These are phyloP conservation scores for Calosoma granatense DNA, from an alignment of 1,140 invertebrate species.

Conservation along the genomic window DNA sequence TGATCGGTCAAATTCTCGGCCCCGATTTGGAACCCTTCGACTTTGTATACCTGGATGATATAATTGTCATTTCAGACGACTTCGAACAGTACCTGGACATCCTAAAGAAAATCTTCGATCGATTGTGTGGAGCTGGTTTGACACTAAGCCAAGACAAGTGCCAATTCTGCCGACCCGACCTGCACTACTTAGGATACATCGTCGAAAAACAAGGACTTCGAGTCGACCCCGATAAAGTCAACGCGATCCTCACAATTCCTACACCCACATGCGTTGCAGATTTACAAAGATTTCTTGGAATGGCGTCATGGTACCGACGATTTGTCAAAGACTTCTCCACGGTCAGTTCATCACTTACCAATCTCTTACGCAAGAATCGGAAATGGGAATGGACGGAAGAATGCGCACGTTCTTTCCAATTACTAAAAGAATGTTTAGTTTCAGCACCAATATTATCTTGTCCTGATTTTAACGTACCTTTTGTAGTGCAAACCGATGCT, in stretches of 20 bases:
- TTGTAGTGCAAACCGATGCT: slow-evolving; percentile 22
- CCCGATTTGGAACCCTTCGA: slow-evolving; percentile 18
- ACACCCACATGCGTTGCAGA: slow-evolving; percentile 29
- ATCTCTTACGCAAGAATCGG: slow-evolving; percentile 16
- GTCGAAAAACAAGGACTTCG: slow-evolving; percentile 27
- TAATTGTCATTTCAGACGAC: slow-evolving; percentile 18
- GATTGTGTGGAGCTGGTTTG: slow-evolving; percentile 21
- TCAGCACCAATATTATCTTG: slow-evolving; percentile 18
- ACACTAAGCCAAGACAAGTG: slow-evolving; percentile 29
- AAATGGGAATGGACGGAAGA: slow-evolving; percentile 13
- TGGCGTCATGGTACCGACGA: slow-evolving; percentile 30
- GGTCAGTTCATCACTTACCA: slow-evolving; percentile 23
- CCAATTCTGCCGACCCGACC: slow-evolving; percentile 23
- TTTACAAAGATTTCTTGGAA: slow-evolving; percentile 35
- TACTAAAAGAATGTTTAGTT: slow-evolving; percentile 14
- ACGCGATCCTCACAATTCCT: slow-evolving; percentile 22
- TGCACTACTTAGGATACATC: slow-evolving; percentile 29
- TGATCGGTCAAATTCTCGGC: slow-evolving; percentile 26
- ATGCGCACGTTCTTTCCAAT: slow-evolving; percentile 13
- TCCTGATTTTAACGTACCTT: slow-evolving; percentile 20
- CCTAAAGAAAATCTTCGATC: slow-evolving; percentile 21
- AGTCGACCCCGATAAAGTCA: slow-evolving; percentile 34
- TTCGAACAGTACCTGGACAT: slow-evolving; percentile 21
- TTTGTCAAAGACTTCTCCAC: slow-evolving; percentile 30
- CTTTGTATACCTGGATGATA: slow-evolving; percentile 27